Base-by-base conservation (phyloP, 2,797 vertebrate genomes). In the Numenius phaeopus region DNA sequence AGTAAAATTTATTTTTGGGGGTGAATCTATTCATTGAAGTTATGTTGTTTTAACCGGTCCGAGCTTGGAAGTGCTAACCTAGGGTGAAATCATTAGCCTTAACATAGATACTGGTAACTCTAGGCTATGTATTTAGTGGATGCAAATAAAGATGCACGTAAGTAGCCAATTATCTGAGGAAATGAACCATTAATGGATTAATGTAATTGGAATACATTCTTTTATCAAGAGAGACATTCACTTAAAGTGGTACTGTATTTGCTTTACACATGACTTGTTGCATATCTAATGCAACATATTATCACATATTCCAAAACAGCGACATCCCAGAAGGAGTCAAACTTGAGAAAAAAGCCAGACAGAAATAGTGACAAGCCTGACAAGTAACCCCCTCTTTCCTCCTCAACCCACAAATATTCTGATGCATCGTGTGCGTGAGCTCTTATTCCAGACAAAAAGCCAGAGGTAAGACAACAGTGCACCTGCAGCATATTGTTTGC, bases 101-200 rank as follows among this genome's bases (percentile, higher is more conserved):
- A 82, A 62, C 65, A 87, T 7, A 80, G 88, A 89, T 71, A 69
- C 37, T 91, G 72, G 88, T 94, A 87, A 95, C 92, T 97, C 72
- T 90, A 83, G 91, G 88, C 95, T 95, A 58, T 96, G 96, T 94
- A 82, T 91, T 97, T 96, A 92, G 88, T 58, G 79, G 76, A 96
- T 94, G 86, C 86, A 96, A 97, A 93, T 95, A 96, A 96, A 97
- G 94, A 95, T 77, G 62, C 96, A 92, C 46, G 55, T 95, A 94
- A 97, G 89, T 97, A 96, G 92, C 69, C 95, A 96, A 97, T 97
- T 96, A 97, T 97, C 61, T 75, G 90, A 97, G 93, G 96, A 97
- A 97, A 97, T 89, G 97, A 97, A 97, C 94, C 96, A 93, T 97
- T 97, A 96, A 97, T 94, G 90, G 91, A 97, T 96, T 96, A 95